Base-by-base conservation (phyloP, 2,888 invertebrate genomes). In the Drosophila helvetica region DNA sequence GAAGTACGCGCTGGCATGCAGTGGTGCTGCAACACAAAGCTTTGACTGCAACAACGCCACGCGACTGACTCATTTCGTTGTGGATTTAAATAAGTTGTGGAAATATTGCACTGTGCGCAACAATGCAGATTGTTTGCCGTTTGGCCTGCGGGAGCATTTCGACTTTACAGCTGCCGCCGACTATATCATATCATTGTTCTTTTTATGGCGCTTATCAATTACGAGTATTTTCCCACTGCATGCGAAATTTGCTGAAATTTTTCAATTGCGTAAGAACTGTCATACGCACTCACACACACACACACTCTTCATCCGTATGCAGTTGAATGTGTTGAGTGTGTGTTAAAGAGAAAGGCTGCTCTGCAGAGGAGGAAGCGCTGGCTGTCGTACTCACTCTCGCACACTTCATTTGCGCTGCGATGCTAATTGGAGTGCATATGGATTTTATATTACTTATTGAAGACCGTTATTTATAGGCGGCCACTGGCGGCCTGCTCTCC, bases 51-150 rank as follows among this genome's bases (percentile, higher is more conserved):
- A 47, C 50, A 38, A 50, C 75, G 66, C 65, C 84, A 80, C 84
- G 77, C 80, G 69, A 79, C 80, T 82, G 82, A 86, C 71, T 83
- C 86, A 86, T 74, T 79, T 77, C 67, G 86, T 66, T 69, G 86
- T 66, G 71, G 68, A 71, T 68, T 68, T 68, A 59, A 68, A 68
- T 69, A 68, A 72, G 82, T 78, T 83, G 69, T 68, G 64, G 61
- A 71, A 54, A 55, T 65, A 66, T 66, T 62, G 66, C 71, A 77
- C 51, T 55, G 48, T 19, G 56, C 43, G 72, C 33, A n/a, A 38
- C 38, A 38, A 38, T 54, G 22, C 54, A 27, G 19, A 72, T 58
- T 72, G 72, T 69, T 54, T 53, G 52, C n/a, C 18, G 19, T 25
- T 45, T 58, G 61, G 38, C 43, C 54, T 54, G 42, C 65, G 65